phyloP scores from a whole-genome alignment of 2,113 vertebrate species.

The Patagioenas fasciata region DNA sequence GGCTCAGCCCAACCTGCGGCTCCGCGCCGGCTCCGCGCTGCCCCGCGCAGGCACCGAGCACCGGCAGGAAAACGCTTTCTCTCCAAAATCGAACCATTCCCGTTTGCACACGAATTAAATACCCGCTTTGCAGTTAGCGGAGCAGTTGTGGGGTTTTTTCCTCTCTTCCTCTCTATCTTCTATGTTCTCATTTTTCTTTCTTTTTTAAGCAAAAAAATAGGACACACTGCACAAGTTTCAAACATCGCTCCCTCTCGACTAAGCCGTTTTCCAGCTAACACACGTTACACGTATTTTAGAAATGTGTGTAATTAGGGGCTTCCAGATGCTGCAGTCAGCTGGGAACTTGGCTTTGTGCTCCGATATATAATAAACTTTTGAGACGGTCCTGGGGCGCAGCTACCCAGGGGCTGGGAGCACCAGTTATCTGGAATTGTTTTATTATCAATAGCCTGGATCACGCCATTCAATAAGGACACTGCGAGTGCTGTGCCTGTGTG shows the following conservation, averaged over 20 bases:
- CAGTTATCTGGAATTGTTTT: background rate
- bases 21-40: background rate
- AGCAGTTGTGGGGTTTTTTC: background rate
- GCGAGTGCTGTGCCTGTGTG: background rate
- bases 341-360: conserved; percentile 36
- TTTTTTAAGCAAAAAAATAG: background rate
- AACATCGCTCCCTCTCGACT: background rate
- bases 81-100: background rate
- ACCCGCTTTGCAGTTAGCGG: background rate
- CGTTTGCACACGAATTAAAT: fast-evolving
- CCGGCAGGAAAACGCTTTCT: background rate
- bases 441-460: conserved; percentile 25
- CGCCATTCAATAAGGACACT: background rate
- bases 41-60: background rate
- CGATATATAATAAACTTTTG: conserved; percentile 40
- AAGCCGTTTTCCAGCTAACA: background rate
- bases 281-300: conserved; percentile 13
- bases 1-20: background rate
- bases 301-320: conserved; percentile 44
- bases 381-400: conserved; percentile 31
- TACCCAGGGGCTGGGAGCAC: background rate
- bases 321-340: conserved; percentile 57
- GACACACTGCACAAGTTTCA: background rate
- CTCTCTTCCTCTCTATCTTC: background rate
- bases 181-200: background rate